These are phyloP conservation scores for Scaptomyza reducta DNA, from an alignment of 2,888 invertebrate species.

Conservation along the genomic window DNA sequence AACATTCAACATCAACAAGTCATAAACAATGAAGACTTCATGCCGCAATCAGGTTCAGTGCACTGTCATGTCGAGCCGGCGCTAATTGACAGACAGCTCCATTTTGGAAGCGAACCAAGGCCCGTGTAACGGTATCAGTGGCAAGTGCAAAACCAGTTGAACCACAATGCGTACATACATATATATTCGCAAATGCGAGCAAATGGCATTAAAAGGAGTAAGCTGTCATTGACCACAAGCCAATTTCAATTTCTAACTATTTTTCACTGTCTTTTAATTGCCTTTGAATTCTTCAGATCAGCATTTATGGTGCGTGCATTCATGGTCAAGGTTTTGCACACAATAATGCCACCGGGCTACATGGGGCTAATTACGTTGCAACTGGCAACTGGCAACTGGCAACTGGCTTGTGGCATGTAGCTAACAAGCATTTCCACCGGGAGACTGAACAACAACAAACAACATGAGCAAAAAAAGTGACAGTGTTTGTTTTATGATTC, in stretches of 20 bases:
- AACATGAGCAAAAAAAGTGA: slow-evolving; percentile 50
- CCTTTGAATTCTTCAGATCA: slow-evolving; percentile 54
- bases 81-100: slow-evolving; percentile 70
- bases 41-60: slow-evolving; percentile 67
- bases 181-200: no score
- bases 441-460: slow-evolving; percentile 6
- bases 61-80: slow-evolving; percentile 53
- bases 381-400: slow-evolving; percentile 18
- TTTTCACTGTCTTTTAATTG: slow-evolving; percentile 65
- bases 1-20: slow-evolving; percentile 33
- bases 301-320: slow-evolving; percentile 66
- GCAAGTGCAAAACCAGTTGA: slow-evolving; percentile 49
- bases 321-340: slow-evolving; percentile 70
- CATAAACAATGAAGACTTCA: slow-evolving; percentile 55
- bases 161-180: slow-evolving; percentile 6
- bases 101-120: slow-evolving; percentile 52
- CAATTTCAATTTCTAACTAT: slow-evolving; percentile 73
- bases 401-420: no score
- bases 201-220: slow-evolving; percentile 37
- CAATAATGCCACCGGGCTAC: slow-evolving; percentile 60
- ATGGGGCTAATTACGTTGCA: slow-evolving; percentile 47
- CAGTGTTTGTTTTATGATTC: slow-evolving; percentile 73
- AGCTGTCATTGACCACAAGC: slow-evolving; percentile 58
- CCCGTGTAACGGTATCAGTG: slow-evolving; percentile 48
- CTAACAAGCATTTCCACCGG: slow-evolving; percentile 25